Percentiles rank a stretch among this genome's conserved stretches.
These are phyloP conservation scores for Homarus gammarus DNA, from an alignment of 2,888 invertebrate genomes.

Conservation along the genomic window DNA sequence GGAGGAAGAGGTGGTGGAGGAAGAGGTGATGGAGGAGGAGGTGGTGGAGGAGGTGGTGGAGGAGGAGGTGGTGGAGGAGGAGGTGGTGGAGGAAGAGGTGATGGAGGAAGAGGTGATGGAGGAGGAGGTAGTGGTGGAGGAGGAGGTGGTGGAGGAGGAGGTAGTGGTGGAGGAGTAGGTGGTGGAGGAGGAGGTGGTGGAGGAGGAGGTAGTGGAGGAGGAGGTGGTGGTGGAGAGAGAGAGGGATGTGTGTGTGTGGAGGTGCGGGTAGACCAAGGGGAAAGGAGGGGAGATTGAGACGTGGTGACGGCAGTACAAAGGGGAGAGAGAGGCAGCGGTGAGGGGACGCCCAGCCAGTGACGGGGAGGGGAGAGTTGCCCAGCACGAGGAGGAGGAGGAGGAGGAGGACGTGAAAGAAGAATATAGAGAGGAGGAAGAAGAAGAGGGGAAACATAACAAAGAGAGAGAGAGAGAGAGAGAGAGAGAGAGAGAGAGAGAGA, in stretches of 20 bases:
- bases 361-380: slow-evolving; percentile 13
- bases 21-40: background rate
- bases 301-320: background rate
- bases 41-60: background rate
- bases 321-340: background rate
- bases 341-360: background rate
- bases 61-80: background rate
- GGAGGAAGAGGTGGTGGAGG: background rate
- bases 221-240: background rate
- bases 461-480: background rate
- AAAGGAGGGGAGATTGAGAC: background rate
- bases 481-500: background rate
- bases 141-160: background rate
- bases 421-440: background rate
- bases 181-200: background rate
- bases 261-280: background rate
- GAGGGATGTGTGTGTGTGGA: background rate
- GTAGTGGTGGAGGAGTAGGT: background rate
- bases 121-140: background rate
- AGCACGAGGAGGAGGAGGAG: background rate
- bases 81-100: too few species aligned
- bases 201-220: background rate
- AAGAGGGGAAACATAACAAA: background rate
- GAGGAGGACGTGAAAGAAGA: background rate
- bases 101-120: too few species aligned